These are phyloP conservation scores for Anser cygnoides DNA, from an alignment of 2,113 vertebrate genomes.

Conservation along the genomic window DNA sequence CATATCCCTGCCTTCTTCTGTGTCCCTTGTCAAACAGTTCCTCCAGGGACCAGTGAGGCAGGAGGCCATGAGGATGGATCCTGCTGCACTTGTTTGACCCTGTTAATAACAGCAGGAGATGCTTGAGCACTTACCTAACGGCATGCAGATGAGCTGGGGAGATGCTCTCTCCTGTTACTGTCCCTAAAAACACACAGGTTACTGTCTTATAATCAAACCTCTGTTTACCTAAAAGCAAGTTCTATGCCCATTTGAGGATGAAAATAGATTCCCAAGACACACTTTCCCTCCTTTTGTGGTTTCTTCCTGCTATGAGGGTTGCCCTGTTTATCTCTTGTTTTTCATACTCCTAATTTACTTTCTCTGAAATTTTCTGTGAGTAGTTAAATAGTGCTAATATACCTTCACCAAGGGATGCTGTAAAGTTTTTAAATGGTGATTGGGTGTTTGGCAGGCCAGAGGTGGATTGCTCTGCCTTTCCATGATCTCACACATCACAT, in stretches of 20 bases:
- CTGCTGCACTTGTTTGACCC: accelerated
- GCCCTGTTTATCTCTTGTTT: neutral
- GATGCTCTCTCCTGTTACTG: neutral
- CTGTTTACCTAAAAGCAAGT: neutral
- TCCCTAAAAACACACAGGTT: accelerated
- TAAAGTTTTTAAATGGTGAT: constrained; percentile 56
- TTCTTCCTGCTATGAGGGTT: neutral
- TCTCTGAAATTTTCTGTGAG: constrained; percentile 46
- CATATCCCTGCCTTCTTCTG: neutral
- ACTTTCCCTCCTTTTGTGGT: neutral
- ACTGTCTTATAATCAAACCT: neutral
- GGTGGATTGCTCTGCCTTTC: constrained; percentile 59
- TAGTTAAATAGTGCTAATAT: constrained; percentile 31
- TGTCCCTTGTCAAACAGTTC: neutral
- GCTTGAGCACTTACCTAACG: accelerated
- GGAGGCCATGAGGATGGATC: neutral
- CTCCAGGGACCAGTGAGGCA: accelerated
- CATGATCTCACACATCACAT: constrained; percentile 63
- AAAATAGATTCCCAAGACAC: neutral
- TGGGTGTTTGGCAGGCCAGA: constrained; percentile 61
- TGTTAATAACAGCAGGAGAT: neutral
- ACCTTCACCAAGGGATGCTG: constrained; percentile 33
- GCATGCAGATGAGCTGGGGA: neutral
- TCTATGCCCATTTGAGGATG: neutral
- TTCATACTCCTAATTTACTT: constrained; percentile 9